phyloP scores from a whole-genome alignment of 2,113 vertebrate species.

The Opisthocomus hoazin region DNA sequence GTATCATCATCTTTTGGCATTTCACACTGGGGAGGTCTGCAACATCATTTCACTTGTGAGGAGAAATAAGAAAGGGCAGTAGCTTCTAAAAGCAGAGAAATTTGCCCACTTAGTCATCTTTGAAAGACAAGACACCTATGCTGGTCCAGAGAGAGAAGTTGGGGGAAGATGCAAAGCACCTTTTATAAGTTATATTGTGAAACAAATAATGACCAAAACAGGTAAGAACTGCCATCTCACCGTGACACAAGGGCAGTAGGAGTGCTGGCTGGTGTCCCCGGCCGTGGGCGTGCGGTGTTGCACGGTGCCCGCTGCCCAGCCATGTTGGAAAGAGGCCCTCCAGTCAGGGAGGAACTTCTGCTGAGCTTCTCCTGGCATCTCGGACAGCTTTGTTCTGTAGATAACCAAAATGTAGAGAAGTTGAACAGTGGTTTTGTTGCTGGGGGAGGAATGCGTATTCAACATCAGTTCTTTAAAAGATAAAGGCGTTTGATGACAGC shows the following conservation, averaged over 20 bases:
- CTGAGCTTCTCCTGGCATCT: background rate
- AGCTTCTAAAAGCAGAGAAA: background rate
- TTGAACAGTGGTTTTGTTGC: background rate
- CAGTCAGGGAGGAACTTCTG: background rate
- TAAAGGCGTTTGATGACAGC: background rate
- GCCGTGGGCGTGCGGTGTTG: rapidly evolving
- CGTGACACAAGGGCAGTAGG: background rate
- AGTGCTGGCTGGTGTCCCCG: background rate
- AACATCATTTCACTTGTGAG: background rate
- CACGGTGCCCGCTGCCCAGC: background rate
- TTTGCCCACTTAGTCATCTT: background rate
- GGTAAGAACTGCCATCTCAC: no score
- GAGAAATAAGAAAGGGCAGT: background rate
- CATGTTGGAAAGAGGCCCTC: background rate
- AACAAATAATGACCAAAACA: background rate
- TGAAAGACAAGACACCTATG: background rate
- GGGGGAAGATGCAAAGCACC: background rate
- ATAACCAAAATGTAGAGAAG: background rate
- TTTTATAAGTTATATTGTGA: background rate
- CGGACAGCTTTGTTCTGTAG: background rate
- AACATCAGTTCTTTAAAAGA: background rate
- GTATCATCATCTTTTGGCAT: background rate
- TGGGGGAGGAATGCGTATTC: background rate
- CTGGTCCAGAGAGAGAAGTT: background rate
- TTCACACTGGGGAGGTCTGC: background rate